Base-by-base conservation (phyloP, 30 jellyfish, hydroid and myxozoan species). In the Clytia hemisphaerica region DNA sequence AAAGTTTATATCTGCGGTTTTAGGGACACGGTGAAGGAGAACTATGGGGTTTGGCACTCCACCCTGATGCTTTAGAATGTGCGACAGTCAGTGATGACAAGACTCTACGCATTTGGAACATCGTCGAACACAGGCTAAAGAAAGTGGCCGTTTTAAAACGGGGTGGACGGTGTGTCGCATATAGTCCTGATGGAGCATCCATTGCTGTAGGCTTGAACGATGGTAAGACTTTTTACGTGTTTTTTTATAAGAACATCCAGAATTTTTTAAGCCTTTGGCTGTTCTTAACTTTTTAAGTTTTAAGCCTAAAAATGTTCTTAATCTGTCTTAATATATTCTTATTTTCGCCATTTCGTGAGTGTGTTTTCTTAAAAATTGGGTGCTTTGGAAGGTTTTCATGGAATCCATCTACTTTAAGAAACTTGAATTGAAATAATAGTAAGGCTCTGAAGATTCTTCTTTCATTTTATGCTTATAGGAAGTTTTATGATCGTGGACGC, bases 11-110 rank as follows among this genome's bases (percentile, higher is more conserved):
- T 12, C 27, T 51, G 5, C 3, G 27, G 22, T 24, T 71, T 38
- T 9, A 86, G 96, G 96, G 96, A 0, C 96, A 86, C 45, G 96
- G 96, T 22, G 96, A 86, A 73, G 96, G 96, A 3, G 96, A 86
- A 72, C 86, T 86, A 26, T 86, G 96, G 96, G 96, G 96, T 12
- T 44, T 86, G 22, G 96, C 96, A 0, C 86, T 75, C 30, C 96
- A 86, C 55, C 96, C 96, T 16, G 79, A 62, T 47, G 92, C 72
- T 32, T 80, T 85, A 28, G 96, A 86, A 53, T 86, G 96, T 31
- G 96, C 96, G 29, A 86, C 96, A 3, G 94, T 86, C 31, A 86
- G 96, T 61, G 96, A 86, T 55, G 96, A 86, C 58, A 75, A 71
- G 47, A 72, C 96, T 3, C 68, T 86, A n/a, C 73, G 96, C 26